Evolutionary conservation across 2,888 invertebrate species (phyloP).

Genomic region (Lithophane semibrunnea): DNA sequence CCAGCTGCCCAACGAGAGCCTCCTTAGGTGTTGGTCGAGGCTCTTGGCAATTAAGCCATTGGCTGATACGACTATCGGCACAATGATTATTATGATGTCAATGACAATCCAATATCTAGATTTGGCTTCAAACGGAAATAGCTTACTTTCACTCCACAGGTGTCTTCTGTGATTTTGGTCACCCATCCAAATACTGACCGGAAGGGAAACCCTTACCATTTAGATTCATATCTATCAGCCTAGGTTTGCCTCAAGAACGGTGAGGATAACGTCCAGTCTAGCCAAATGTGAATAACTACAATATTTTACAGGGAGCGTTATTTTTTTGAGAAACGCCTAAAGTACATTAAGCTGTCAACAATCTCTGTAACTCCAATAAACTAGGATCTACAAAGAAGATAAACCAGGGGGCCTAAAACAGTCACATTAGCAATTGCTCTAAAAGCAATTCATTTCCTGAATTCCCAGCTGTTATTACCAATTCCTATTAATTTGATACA

Average conservation of each 20-base stretch:
- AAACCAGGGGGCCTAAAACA: not conserved
- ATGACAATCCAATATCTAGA: not conserved
- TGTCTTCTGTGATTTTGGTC: constrained; percentile 19
- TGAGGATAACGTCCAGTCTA: not conserved
- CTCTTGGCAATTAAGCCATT: too few relatives aligned
- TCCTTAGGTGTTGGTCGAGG: too few relatives aligned
- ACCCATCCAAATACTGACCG: constrained; percentile 44
- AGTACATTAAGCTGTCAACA: not conserved
- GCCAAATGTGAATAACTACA: too few relatives aligned
- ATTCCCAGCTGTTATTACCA: too few relatives aligned
- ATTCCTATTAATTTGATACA: too few relatives aligned
- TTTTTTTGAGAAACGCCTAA: not conserved
- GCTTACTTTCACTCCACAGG: constrained; percentile 34
- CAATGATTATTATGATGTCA: not conserved
- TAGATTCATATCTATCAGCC: not conserved
- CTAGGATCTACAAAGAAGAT: not conserved
- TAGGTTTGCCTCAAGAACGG: not conserved
- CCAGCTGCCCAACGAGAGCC: too few relatives aligned
- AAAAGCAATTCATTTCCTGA: too few relatives aligned
- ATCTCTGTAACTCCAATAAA: not conserved
- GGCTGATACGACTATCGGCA: too few relatives aligned
- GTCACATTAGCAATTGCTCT: too few relatives aligned
- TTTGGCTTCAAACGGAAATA: constrained; percentile 32
- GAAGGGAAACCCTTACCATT: constrained; percentile 34
- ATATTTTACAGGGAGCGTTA: not conserved